Evolutionary conservation across 2,797 vertebrate species (phyloP).

Genomic region (Etheostoma nigrum): DNA sequence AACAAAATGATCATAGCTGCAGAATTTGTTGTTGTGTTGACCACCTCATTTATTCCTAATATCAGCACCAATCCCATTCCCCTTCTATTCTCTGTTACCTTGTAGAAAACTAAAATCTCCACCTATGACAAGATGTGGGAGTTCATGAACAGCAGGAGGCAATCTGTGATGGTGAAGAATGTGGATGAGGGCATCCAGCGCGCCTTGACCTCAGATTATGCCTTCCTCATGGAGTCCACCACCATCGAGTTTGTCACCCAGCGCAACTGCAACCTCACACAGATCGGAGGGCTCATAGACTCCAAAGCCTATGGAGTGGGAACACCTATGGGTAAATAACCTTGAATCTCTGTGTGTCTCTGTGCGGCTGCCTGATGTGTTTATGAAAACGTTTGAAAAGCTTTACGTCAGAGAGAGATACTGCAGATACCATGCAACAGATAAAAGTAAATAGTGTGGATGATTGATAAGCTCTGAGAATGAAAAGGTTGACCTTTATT

Average conservation of each 20-base stretch:
- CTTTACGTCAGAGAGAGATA: constrained; percentile 16
- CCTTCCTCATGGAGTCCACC: constrained; percentile 98
- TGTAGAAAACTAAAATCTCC: constrained; percentile 96
- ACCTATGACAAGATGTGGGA: constrained; percentile 99
- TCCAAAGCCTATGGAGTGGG: constrained; percentile 99
- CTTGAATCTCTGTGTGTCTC: not conserved
- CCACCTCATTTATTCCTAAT: not conserved
- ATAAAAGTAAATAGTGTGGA: constrained; percentile 38
- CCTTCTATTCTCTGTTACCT: constrained; percentile 4
- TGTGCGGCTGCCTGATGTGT: not conserved
- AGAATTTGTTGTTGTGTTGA: not conserved
- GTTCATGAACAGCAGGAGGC: constrained; percentile 97
- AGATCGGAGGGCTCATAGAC: constrained; percentile 97
- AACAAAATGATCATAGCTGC: not conserved
- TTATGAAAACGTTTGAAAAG: constrained; percentile 11
- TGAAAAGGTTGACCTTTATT: constrained; percentile 64
- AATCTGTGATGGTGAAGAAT: constrained; percentile 96
- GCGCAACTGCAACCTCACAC: constrained; percentile 98
- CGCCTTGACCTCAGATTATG: constrained; percentile 95
- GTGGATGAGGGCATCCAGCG: constrained; percentile 96
- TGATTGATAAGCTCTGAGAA: constrained; percentile 58
- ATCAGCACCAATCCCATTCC: not conserved
- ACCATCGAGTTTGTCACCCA: constrained; percentile 98
- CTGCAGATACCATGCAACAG: constrained; percentile 36
- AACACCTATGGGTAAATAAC: constrained; percentile 93